Conservation (phyloP, 2,888 invertebrate species). For the Branchellion lobata region DNA sequence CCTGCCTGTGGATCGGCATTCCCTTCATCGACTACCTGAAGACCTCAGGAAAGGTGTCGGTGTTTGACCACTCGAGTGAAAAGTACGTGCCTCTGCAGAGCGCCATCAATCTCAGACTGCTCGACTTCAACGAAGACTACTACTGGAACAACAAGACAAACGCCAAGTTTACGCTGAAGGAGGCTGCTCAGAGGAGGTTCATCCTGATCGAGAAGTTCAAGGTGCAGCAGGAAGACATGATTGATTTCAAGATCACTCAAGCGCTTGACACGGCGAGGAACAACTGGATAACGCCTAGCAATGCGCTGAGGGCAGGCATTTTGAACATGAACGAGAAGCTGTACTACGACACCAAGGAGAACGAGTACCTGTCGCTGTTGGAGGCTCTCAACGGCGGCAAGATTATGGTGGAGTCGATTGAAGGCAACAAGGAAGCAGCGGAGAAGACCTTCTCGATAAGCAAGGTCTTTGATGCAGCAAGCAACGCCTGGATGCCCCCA, state of each 20-base stretch:
- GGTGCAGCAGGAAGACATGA: conserved; percentile 54
- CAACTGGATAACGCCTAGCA: conserved; percentile 63
- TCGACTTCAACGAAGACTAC: conserved; percentile 66
- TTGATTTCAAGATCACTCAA: conserved; percentile 52
- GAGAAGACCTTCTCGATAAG: conserved; percentile 52
- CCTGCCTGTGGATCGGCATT: conserved; percentile 33
- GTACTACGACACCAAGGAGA: conserved; percentile 70
- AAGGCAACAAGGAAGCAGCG: neutral
- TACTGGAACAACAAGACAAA: conserved; percentile 43
- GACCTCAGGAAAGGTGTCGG: conserved; percentile 49
- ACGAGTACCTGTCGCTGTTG: conserved; percentile 75
- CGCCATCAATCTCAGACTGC: conserved; percentile 70
- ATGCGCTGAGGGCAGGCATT: conserved; percentile 66
- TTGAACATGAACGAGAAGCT: conserved; percentile 45
- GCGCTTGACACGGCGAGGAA: conserved; percentile 62
- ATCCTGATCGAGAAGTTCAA: conserved; percentile 51
- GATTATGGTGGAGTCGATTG: conserved; percentile 39
- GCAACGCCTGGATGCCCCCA: conserved; percentile 66
- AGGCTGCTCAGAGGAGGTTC: conserved; percentile 10
- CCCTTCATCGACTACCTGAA: conserved; percentile 19
- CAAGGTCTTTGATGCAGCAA: conserved; percentile 71
- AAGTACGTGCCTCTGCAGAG: conserved; percentile 73
- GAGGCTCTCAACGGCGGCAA: conserved; percentile 50
- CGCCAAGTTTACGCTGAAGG: neutral
- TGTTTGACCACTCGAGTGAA: conserved; percentile 74